Base-by-base conservation (phyloP, 92 coral and sea anemone genomes). In the Chrysogorgia sp. region DNA sequence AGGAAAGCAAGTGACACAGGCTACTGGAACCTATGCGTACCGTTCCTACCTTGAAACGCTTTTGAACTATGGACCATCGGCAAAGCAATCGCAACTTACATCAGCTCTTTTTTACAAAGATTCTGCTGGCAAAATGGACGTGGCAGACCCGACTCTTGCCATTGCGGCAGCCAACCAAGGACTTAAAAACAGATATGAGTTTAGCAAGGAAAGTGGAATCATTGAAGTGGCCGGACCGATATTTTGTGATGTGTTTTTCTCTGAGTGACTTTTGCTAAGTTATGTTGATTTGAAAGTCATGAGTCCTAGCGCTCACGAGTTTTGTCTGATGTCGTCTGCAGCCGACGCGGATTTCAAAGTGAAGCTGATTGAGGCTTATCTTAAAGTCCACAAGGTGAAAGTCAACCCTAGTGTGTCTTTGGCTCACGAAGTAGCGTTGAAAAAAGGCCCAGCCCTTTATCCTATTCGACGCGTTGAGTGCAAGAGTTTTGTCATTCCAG, bases 311-410 rank as follows among this genome's bases (percentile, higher is more conserved):
- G 40, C 35, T 25, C 21, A 76, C 59, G 53, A 76, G 41, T 76
- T 76, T 26, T 76, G 82, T 61, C 43, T 76, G 43, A 76, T 76
- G 82, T 55, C 81, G 9, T 75, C 81, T 22, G 81, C 56, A 55
- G 53, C 13, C 48, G 69, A 23, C 49, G 81, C n/a, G n/a, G n/a
- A n/a, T n/a, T n/a, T n/a, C n/a, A n/a, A n/a, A n/a, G n/a, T n/a
- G n/a, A n/a, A n/a, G 52, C 32, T 76, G 30, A 76, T 26, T 1
- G 81, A 76, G 6, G 82, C 72, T 58, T 60, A 60, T 61, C 72
- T 76, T 28, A 76, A 76, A 32, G 26, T 67, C 22, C 57, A 56
- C 0, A 59, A 76, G 10, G 82, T 61, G 30, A 67, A 67, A 67
- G 34, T 67, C 14, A 67, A 34, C 22, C 57, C 56, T 1, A 67